Evolutionary conservation across 2,113 vertebrate species (phyloP).

Genomic region (Apus apus): DNA sequence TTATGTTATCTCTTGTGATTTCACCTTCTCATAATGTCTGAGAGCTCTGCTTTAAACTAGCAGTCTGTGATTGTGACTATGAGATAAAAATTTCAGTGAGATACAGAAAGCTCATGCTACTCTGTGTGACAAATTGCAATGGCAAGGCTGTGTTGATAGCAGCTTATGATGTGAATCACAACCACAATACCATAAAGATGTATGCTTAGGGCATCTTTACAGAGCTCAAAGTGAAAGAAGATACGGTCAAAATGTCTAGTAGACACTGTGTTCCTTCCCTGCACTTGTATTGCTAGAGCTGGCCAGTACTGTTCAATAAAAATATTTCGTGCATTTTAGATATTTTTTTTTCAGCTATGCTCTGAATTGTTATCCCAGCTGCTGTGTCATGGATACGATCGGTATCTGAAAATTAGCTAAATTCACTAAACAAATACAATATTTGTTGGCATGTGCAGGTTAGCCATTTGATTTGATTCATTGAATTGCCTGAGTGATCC

Average conservation of each 20-base stretch:
- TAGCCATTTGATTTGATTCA: not conserved
- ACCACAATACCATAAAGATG: constrained; percentile 46
- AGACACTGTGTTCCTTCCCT: not conserved
- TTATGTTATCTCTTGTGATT: constrained; percentile 63
- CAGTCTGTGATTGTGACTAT: constrained; percentile 45
- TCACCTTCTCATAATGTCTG: constrained; percentile 57
- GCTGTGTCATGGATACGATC: not conserved
- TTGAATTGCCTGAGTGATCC: accelerated
- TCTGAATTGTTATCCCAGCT: not conserved
- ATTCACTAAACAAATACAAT: not conserved
- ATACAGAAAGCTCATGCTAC: constrained; percentile 14
- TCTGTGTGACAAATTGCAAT: constrained; percentile 66
- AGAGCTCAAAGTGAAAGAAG: constrained; percentile 16
- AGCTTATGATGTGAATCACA: constrained; percentile 61
- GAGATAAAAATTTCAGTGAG: constrained; percentile 65
- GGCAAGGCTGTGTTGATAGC: constrained; percentile 69
- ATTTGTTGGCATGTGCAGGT: not conserved
- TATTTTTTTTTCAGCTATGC: not conserved
- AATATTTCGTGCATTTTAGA: not conserved
- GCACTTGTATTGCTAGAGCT: not conserved
- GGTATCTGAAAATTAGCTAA: not conserved
- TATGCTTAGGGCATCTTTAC: constrained; percentile 37
- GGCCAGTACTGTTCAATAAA: not conserved
- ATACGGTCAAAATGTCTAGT: constrained; percentile 13
- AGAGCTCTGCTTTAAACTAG: constrained; percentile 50